Conservation (phyloP, 2,113 vertebrate species). For the Merops nubicus region DNA sequence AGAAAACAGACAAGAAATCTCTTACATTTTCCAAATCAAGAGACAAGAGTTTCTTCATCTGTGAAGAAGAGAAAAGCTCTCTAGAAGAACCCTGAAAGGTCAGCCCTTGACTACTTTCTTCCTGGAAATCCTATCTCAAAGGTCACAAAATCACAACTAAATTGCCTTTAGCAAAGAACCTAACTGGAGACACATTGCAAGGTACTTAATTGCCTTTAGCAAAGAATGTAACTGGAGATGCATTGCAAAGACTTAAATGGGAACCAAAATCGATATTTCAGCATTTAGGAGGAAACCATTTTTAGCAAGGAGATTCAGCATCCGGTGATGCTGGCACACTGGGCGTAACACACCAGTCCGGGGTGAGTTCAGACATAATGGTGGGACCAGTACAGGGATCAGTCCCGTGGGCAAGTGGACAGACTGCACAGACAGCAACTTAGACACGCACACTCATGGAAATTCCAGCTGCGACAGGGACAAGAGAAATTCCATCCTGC, state of each 20-base stretch:
- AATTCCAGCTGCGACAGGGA: not conserved
- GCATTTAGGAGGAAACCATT: constrained; percentile 26
- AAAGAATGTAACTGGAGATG: constrained; percentile 43
- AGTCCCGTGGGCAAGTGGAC: not conserved
- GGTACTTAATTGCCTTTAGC: constrained; percentile 34
- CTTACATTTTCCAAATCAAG: constrained; percentile 45
- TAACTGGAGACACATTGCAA: constrained; percentile 43
- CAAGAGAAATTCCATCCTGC: not conserved
- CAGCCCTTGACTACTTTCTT: constrained; percentile 45
- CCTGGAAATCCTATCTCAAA: constrained; percentile 52
- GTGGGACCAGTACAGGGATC: not conserved
- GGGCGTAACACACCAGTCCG: not conserved
- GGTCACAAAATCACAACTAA: constrained; percentile 63
- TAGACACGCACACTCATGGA: not conserved
- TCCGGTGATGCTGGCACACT: not conserved
- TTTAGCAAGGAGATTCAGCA: not conserved
- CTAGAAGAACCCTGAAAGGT: constrained; percentile 48
- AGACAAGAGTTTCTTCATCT: constrained; percentile 12
- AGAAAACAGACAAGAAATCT: constrained; percentile 32
- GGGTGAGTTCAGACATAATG: not conserved
- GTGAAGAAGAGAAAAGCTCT: not conserved
- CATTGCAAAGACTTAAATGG: constrained; percentile 24
- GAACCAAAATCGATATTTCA: constrained; percentile 51
- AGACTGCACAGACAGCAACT: not conserved
- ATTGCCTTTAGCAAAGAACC: constrained; percentile 40